Evolutionary conservation across 2,888 invertebrate species (phyloP), one percentile per base, ranked within the genome.

Genomic region (Netelia inedita): DNA sequence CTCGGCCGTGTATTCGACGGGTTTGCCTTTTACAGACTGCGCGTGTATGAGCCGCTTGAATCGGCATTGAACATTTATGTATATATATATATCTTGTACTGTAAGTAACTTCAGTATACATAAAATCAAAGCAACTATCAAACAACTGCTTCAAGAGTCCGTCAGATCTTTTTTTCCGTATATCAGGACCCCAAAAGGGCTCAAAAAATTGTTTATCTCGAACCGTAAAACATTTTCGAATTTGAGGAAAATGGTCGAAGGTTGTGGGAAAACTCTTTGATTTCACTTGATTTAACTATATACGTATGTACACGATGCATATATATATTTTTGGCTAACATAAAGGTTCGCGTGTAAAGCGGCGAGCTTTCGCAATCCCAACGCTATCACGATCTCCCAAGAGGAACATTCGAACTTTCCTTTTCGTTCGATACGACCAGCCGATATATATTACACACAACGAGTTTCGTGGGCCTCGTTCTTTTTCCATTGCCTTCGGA

Each of bases 41-140:
- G 89, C 41, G 59, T 57, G 16, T 69, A 91, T 91, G 88, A 91
- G 90, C 88, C 89, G 90, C 91, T 91, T 91, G 90, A 91, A 88
- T 90, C 87, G 83, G 85, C 87, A 69, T 75, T 63, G 53, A 69
- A 75, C 16, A 11, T 19, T 21, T n/a, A 19, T n/a, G 1, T 57
- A 19, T 76, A 23, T 35, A 66, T 19, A 46, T 46, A 46, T 50
- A 74, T 35, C 8, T 71, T 59, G 35, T 35, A 35, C 5, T 35
- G 35, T 35, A 35, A 8, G 35, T 35, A 35, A 35, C 6, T 35
- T 35, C 35, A 35, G 35, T 35, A 6, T 35, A 35, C 5, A 35
- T 35, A 35, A 5, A 35, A 35, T 35, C 35, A 6, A 35, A 6
- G 35, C 8, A 35, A 6, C 35, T 35, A 35, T 35, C 6, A 1